Conservation (phyloP, 2,797 vertebrate genomes). For the Paramormyrops hopkinsi region DNA sequence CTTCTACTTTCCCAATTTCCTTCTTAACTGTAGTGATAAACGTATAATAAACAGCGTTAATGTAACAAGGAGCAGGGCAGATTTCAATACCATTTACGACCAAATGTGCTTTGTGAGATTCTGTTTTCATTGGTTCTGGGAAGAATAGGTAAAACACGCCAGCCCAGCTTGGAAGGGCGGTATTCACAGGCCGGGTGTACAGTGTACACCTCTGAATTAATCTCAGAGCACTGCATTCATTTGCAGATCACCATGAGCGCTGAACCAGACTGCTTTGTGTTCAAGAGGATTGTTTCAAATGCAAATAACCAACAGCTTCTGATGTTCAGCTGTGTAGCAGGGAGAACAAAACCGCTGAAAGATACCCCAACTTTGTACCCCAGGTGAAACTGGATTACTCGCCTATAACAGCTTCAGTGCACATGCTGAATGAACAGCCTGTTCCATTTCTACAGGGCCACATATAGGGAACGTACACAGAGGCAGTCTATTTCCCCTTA, state of each 20-base stretch:
- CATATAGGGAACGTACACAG: neutral
- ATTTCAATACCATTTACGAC: neutral
- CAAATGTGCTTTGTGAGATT: neutral
- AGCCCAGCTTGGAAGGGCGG: neutral
- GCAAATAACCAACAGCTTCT: slow-evolving; percentile 42
- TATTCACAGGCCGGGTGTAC: slow-evolving; percentile 10
- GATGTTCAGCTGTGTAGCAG: slow-evolving; percentile 32
- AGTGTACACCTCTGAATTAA: slow-evolving; percentile 31
- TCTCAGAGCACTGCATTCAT: slow-evolving; percentile 36
- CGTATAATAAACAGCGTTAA: neutral
- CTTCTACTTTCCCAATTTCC: neutral
- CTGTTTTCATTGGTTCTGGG: neutral
- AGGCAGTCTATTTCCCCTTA: neutral
- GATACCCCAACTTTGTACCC: slow-evolving; percentile 20
- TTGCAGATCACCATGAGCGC: slow-evolving; percentile 37
- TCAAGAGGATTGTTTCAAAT: slow-evolving; percentile 41
- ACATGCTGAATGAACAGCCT: slow-evolving; percentile 7
- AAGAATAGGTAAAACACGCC: neutral
- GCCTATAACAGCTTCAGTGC: neutral
- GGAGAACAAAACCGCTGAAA: slow-evolving; percentile 24
- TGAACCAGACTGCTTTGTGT: slow-evolving; percentile 39
- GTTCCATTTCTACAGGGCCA: neutral
- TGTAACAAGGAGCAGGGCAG: neutral
- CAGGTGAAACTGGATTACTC: slow-evolving; percentile 23
- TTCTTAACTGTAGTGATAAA: neutral